Percentiles rank a stretch among this genome's conserved stretches.
These are phyloP conservation scores for Acrobasis consociella DNA, from an alignment of 2,888 invertebrate species.

Conservation along the genomic window DNA sequence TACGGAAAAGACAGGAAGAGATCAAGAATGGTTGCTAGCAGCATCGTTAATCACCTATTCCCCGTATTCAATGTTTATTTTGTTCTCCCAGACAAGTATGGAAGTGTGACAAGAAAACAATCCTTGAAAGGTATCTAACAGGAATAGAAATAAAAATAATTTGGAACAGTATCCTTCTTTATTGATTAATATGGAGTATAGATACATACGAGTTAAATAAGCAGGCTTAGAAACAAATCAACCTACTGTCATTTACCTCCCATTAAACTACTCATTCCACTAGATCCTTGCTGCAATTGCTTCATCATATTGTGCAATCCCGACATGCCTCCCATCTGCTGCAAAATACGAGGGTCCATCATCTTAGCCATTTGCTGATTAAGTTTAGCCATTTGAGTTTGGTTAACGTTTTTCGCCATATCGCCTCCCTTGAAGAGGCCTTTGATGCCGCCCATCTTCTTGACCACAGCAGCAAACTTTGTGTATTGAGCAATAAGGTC, in stretches of 20 bases:
- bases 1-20: no score
- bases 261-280: slow-evolving; percentile 84
- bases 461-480: slow-evolving; percentile 99
- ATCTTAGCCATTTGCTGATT: slow-evolving; percentile 99
- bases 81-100: no score
- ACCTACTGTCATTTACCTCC: slow-evolving; percentile 79
- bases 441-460: slow-evolving; percentile 99
- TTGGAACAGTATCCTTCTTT: slow-evolving; percentile 25
- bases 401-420: slow-evolving; percentile 99
- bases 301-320: slow-evolving; percentile 99
- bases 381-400: slow-evolving; percentile 98
- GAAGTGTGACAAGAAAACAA: no score
- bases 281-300: slow-evolving; percentile 88
- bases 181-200: slow-evolving; percentile 35
- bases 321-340: slow-evolving; percentile 98
- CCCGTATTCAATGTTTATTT: background rate
- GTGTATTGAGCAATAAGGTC: slow-evolving; percentile 99
- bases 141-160: background rate
- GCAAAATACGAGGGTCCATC: slow-evolving; percentile 99
- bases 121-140: background rate
- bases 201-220: slow-evolving; percentile 36
- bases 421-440: slow-evolving; percentile 99
- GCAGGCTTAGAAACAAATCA: slow-evolving; percentile 33
- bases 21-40: no score
- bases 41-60: no score